phyloP scores from a whole-genome alignment of 30 jellyfish, hydroid and myxozoan species.

The Chrysaora quinquecirrha region DNA sequence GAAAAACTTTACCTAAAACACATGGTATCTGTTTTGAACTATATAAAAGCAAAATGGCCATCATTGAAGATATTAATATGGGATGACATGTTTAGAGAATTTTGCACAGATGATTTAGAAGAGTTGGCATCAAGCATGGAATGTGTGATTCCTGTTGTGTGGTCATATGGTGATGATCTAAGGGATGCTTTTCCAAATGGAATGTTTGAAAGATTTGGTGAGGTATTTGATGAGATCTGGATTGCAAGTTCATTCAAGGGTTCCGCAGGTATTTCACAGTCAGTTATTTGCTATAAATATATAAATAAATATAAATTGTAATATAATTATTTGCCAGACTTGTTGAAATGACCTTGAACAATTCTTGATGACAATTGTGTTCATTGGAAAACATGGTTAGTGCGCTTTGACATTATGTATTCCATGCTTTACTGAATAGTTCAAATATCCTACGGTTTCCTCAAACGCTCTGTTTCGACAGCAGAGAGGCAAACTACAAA shows the following conservation, averaged over 20 bases:
- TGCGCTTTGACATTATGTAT: too few relatives aligned
- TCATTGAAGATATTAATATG: slow-evolving; percentile 65
- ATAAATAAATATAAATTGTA: too few relatives aligned
- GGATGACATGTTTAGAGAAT: slow-evolving; percentile 98
- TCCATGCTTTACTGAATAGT: too few relatives aligned
- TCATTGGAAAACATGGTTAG: too few relatives aligned
- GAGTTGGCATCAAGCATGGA: slow-evolving; percentile 54
- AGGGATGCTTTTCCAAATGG: slow-evolving; percentile 76
- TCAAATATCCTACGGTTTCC: too few relatives aligned
- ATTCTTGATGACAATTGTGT: too few relatives aligned
- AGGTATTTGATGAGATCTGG: slow-evolving; percentile 96
- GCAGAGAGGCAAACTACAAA: too few relatives aligned
- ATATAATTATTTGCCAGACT: too few relatives aligned
- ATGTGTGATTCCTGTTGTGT: slow-evolving; percentile 82
- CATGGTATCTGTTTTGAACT: slow-evolving; percentile 75
- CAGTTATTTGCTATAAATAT: too few relatives aligned
- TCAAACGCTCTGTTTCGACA: too few relatives aligned
- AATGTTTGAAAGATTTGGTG: slow-evolving; percentile 82
- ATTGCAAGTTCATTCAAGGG: slow-evolving; percentile 97
- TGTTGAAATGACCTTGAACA: too few relatives aligned
- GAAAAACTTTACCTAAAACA: slow-evolving; percentile 72
- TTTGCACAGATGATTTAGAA: slow-evolving; percentile 80
- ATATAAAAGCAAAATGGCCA: slow-evolving; percentile 64
- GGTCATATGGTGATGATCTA: slow-evolving; percentile 92
- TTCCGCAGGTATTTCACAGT: slow-evolving; percentile 91